Evolutionary conservation across 2,113 vertebrate species (phyloP).

Genomic region (Colaptes auratus): DNA sequence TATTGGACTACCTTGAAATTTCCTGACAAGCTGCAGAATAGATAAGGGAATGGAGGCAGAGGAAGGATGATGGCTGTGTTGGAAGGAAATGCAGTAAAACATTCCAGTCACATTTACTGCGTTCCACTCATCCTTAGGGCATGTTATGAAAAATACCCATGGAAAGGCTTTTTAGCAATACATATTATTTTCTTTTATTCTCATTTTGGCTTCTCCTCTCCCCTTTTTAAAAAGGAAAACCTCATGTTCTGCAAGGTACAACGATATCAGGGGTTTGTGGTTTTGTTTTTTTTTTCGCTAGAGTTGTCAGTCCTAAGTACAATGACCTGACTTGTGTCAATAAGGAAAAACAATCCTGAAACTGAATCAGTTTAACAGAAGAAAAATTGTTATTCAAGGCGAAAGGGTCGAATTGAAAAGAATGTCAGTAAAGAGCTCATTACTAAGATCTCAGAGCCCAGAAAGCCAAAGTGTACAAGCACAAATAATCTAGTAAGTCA

Average conservation of each 20-base stretch:
- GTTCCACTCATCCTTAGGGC: not conserved
- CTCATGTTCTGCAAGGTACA: not conserved
- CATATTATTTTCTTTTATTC: not conserved
- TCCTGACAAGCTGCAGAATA: not conserved
- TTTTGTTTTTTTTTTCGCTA: not conserved
- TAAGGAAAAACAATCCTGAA: not conserved
- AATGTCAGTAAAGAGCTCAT: slow-evolving; percentile 25
- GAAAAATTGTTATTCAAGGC: not conserved
- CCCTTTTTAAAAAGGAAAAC: not conserved
- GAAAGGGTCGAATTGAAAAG: slow-evolving; percentile 27
- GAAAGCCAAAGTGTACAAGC: not conserved
- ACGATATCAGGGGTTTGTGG: not conserved
- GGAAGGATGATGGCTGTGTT: not conserved
- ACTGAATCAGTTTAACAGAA: not conserved
- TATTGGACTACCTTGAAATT: not conserved
- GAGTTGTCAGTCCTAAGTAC: not conserved
- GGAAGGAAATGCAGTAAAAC: not conserved
- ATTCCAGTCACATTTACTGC: not conserved
- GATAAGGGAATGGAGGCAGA: not conserved
- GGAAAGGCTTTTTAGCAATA: not conserved
- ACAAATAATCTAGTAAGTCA: not conserved
- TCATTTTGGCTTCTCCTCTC: not conserved
- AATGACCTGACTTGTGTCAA: not conserved
- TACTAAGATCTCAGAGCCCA: not conserved
- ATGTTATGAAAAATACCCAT: not conserved